phyloP scores from a whole-genome alignment of 2,888 invertebrate genomes.

The Horisme vitalbata region DNA sequence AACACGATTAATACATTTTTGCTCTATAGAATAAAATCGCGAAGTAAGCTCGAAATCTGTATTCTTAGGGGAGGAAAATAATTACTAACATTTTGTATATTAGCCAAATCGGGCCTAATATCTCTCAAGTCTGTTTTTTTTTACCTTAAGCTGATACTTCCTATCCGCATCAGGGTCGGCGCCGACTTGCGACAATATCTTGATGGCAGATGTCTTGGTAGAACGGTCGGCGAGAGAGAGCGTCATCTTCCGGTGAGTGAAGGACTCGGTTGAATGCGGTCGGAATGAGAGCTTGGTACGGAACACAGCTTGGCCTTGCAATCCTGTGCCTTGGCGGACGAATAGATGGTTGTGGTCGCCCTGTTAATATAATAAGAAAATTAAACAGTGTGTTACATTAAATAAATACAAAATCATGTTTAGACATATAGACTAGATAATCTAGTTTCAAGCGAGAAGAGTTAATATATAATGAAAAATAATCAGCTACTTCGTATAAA shows the following conservation, averaged over 20 bases:
- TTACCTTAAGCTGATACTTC: slow-evolving; percentile 93
- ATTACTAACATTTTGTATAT: no score
- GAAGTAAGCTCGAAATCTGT: no score
- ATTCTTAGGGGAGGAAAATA: no score
- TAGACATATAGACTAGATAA: no score
- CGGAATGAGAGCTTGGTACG: slow-evolving; percentile 98
- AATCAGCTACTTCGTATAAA: no score
- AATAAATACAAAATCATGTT: neutral
- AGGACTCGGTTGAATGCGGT: slow-evolving; percentile 99
- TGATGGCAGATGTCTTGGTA: slow-evolving; percentile 96
- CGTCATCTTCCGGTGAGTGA: slow-evolving; percentile 99
- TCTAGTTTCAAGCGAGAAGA: no score
- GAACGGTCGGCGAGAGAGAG: slow-evolving; percentile 97
- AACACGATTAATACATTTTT: no score
- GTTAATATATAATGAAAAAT: no score
- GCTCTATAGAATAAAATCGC: no score
- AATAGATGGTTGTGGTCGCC: slow-evolving; percentile 99
- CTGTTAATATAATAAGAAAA: slow-evolving; percentile 52
- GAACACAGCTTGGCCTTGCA: slow-evolving; percentile 98
- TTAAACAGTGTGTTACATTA: no score
- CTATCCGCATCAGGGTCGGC: slow-evolving; percentile 97
- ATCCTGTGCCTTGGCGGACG: slow-evolving; percentile 98
- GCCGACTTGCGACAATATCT: slow-evolving; percentile 96
- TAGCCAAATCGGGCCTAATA: no score
- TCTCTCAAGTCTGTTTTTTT: no score